These are phyloP conservation scores for Caenorhabditis sulstoni DNA, from an alignment of 2,888 invertebrate species.

Conservation along the genomic window DNA sequence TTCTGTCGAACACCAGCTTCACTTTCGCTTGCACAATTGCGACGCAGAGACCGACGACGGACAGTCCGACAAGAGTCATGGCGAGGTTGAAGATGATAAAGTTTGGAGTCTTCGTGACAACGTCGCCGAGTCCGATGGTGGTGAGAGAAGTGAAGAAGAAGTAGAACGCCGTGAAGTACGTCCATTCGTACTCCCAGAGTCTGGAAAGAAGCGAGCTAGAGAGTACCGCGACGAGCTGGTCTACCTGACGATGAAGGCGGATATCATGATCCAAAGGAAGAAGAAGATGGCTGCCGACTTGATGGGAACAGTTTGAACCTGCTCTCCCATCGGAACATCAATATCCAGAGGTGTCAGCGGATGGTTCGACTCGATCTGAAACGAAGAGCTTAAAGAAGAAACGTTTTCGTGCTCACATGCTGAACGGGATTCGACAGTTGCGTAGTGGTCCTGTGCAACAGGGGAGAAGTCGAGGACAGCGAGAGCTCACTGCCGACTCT, in stretches of 20 bases:
- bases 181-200: slow-evolving; percentile 74
- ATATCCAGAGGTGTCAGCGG: slow-evolving; percentile 65
- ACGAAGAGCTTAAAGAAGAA: background rate
- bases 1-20: slow-evolving; percentile 69
- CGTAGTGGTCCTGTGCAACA: slow-evolving; percentile 64
- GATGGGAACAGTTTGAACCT: slow-evolving; percentile 72
- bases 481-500: slow-evolving; percentile 72
- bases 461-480: slow-evolving; percentile 64
- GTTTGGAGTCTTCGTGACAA: slow-evolving; percentile 73
- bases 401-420: slow-evolving; percentile 44
- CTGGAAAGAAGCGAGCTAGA: no score
- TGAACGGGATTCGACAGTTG: slow-evolving; percentile 63
- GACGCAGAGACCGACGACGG: slow-evolving; percentile 71
- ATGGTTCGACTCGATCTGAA: slow-evolving; percentile 69
- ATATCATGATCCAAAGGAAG: slow-evolving; percentile 68
- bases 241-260: slow-evolving; percentile 61
- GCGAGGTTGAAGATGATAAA: slow-evolving; percentile 73
- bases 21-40: slow-evolving; percentile 74
- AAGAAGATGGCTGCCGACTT: slow-evolving; percentile 72
- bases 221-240: no score
- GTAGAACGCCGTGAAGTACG: slow-evolving; percentile 73
- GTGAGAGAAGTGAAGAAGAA: slow-evolving; percentile 75
- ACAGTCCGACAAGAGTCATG: slow-evolving; percentile 69
- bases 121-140: slow-evolving; percentile 73
- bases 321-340: slow-evolving; percentile 65